These are phyloP conservation scores for Tolypeutes matacus DNA, from an alignment of 2,797 vertebrate species.

Conservation along the genomic window DNA sequence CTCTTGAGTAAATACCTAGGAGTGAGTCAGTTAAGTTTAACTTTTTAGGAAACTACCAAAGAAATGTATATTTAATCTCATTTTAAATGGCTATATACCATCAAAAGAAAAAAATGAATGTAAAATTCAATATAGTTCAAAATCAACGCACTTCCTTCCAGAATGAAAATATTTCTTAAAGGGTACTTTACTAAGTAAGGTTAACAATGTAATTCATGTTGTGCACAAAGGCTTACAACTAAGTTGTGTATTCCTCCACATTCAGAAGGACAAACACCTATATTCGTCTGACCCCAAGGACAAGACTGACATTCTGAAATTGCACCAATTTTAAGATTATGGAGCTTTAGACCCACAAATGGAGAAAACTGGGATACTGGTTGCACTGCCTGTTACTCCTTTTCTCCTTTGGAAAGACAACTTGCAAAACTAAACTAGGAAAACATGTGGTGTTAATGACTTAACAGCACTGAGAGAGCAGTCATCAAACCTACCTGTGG, in stretches of 20 bases:
- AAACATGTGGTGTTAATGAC: background rate
- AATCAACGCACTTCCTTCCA: background rate
- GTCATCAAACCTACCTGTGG: background rate
- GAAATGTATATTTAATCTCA: conserved; percentile 10
- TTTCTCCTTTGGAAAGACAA: background rate
- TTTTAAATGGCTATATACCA: conserved; percentile 8
- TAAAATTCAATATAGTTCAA: conserved; percentile 1
- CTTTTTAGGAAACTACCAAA: conserved; percentile 19
- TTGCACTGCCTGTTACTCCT: no score
- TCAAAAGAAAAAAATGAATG: background rate
- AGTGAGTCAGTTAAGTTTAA: background rate
- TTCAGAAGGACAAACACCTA: background rate
- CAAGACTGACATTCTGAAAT: conserved; percentile 45
- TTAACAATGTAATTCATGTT: background rate
- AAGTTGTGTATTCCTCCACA: background rate
- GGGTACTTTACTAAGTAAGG: background rate
- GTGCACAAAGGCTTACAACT: background rate
- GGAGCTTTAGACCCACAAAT: background rate
- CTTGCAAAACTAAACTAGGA: background rate
- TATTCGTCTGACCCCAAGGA: background rate
- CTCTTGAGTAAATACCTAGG: conserved; percentile 7
- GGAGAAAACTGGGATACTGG: background rate
- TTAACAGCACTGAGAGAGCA: conserved; percentile 16
- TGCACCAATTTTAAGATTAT: background rate
- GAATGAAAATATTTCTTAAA: background rate